Percentiles rank a stretch among this genome's conserved stretches.
Conservation (phyloP, 2,113 vertebrate species). For the Canis aureus region DNA sequence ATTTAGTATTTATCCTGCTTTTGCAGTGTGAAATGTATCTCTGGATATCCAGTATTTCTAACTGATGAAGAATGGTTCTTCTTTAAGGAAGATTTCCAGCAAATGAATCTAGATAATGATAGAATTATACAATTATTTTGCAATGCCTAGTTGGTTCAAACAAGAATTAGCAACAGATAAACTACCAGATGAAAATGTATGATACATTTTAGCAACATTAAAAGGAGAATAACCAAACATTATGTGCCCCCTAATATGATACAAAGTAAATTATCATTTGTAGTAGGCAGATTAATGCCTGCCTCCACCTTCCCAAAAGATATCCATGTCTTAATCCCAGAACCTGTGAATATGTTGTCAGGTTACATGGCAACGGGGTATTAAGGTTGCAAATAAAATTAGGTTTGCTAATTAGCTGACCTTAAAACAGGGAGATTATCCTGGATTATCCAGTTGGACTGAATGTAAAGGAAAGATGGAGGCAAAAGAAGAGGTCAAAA, state of each 20-base stretch:
- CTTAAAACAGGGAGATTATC: not conserved
- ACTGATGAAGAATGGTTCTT: not conserved
- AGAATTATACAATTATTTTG: not conserved
- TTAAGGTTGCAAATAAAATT: not conserved
- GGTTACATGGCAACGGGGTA: not conserved
- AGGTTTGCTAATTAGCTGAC: not conserved
- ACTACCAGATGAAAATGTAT: not conserved
- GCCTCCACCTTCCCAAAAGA: not conserved
- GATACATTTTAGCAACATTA: not conserved
- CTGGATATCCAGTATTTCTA: not conserved
- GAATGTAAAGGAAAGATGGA: not conserved
- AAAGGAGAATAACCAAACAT: not conserved
- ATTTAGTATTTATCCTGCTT: not conserved
- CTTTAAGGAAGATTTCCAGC: not conserved
- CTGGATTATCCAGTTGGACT: not conserved
- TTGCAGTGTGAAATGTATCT: not conserved
- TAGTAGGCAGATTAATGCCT: not conserved
- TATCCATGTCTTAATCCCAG: not conserved
- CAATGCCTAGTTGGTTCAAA: not conserved
- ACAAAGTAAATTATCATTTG: not conserved
- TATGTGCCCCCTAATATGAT: not conserved
- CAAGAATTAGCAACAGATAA: not conserved
- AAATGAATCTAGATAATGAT: not conserved
- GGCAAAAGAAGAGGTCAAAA: not conserved
- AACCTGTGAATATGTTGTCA: not conserved